Base-by-base conservation (phyloP, 53 echinoderm and acorn worm species). In the Patiria pectinifera region DNA sequence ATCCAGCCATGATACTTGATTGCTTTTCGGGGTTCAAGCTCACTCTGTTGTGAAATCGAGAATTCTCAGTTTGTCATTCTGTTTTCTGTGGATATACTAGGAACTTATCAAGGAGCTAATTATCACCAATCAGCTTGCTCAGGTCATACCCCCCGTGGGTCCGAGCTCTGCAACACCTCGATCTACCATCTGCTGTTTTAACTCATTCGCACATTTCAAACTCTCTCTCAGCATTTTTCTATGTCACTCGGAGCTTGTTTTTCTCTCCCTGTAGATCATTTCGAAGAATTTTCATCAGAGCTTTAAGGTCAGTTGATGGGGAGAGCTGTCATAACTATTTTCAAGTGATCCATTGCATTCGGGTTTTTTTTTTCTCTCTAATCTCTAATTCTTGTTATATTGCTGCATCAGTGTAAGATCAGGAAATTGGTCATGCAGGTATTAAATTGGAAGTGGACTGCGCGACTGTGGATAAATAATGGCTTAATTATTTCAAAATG, bases 1-100 rank as follows among this genome's bases (percentile, higher is more conserved):
- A 76, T 45, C 88, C 88, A 62, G 88, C 88, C 76, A 88, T 88
- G 88, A 77, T 88, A 25, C 62, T 88, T 88, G 88, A 88, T 88
- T 88, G 88, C 47, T 78, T 88, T 87, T 88, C 24, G 12, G 15
- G 3, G 66, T 66, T 18, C 66, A 14, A 15, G 77, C 26, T 78
- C 60, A 24, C 58, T 12, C 23, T 23, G 66, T 35, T 85, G 45
- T 66, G 72, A 71, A 86, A 71, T 71, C 72, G 11, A 15, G 47
- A 48, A 18, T 74, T 86, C 86, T 71, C 22, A 11, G 86, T 69
- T 85, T 86, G 71, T 5, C 24, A 86, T 9, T 48, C 18, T 61
- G 25, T 60, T 59, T 77, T 35, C 35, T 35, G 77, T 78, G 25
- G 23, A 78, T 88, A 53, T 53, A 5, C 53, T 53, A 2, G 44